These are phyloP conservation scores for Drosophila longiperda DNA, from an alignment of 2,888 invertebrate genomes.

Conservation along the genomic window DNA sequence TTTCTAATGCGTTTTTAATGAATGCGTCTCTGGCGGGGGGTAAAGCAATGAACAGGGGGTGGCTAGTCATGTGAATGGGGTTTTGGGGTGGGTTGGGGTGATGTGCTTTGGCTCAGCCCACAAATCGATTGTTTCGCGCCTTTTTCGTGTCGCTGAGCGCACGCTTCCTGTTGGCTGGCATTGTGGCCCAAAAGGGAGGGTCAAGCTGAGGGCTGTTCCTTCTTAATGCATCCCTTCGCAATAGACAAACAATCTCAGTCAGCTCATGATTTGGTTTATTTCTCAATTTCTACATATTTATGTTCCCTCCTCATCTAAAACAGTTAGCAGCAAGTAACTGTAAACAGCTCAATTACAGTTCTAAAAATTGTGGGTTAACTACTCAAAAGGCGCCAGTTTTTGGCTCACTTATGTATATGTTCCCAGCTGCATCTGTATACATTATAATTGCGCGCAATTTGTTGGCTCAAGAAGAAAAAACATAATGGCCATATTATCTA, in stretches of 20 bases:
- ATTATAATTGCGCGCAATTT: constrained; percentile 74
- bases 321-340: constrained; percentile 29
- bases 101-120: constrained; percentile 46
- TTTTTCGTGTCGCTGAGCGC: constrained; percentile 56
- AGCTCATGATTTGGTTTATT: neutral
- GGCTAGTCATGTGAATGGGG: constrained; percentile 9
- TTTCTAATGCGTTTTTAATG: constrained; percentile 83
- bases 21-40: constrained; percentile 40
- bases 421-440: constrained; percentile 47
- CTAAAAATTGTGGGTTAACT: constrained; percentile 21
- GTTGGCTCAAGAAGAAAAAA: constrained; percentile 29
- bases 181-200: constrained; percentile 8
- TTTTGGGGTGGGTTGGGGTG: neutral
- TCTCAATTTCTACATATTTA: neutral
- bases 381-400: constrained; percentile 10
- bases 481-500: constrained; percentile 66
- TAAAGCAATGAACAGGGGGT: neutral
- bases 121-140: constrained; percentile 82
- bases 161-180: constrained; percentile 69
- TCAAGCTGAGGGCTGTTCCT: constrained; percentile 16
- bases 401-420: constrained; percentile 41
- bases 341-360: constrained; percentile 47
- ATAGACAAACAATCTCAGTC: constrained; percentile 5
- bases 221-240: constrained; percentile 31
- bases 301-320: neutral